phyloP scores from a whole-genome alignment of 2,888 invertebrate genomes.

The Auanema freiburgensis region DNA sequence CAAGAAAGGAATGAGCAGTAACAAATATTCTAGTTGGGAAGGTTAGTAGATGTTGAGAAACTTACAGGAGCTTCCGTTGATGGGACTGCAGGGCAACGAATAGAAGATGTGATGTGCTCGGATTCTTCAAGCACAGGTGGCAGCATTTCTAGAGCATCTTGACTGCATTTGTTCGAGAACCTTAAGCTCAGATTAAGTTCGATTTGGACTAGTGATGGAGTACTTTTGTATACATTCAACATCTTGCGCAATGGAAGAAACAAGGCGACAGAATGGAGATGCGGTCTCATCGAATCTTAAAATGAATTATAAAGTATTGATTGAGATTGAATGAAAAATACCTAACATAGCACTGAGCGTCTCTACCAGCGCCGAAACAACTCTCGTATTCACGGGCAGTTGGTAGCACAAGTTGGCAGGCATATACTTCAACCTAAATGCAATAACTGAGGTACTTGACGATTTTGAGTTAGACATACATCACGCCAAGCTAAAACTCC shows the following conservation, averaged over 20 bases:
- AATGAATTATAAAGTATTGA: neutral
- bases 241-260: conserved; percentile 21
- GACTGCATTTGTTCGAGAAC: conserved; percentile 23
- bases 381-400: conserved; percentile 49
- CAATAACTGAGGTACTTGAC: neutral
- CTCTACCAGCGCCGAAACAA: conserved; percentile 45
- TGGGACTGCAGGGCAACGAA: conserved; percentile 27
- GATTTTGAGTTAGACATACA: conserved; percentile 23
- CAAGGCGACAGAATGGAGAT: conserved; percentile 23
- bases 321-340: conserved; percentile 9
- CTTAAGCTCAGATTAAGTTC: conserved; percentile 3
- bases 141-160: conserved; percentile 51
- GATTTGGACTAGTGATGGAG: neutral
- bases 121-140: conserved; percentile 54
- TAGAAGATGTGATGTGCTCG: conserved; percentile 47
- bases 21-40: too few relatives aligned
- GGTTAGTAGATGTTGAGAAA: too few relatives aligned
- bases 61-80: neutral
- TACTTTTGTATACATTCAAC: conserved; percentile 21
- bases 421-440: conserved; percentile 48
- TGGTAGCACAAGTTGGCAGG: conserved; percentile 59
- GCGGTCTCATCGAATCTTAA: conserved; percentile 18
- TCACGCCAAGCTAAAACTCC: conserved; percentile 42
- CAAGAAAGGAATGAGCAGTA: too few relatives aligned
- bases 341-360: conserved; percentile 30